phyloP scores from a whole-genome alignment of 2,888 invertebrate genomes.

The Trichogramma dendrolimi region DNA sequence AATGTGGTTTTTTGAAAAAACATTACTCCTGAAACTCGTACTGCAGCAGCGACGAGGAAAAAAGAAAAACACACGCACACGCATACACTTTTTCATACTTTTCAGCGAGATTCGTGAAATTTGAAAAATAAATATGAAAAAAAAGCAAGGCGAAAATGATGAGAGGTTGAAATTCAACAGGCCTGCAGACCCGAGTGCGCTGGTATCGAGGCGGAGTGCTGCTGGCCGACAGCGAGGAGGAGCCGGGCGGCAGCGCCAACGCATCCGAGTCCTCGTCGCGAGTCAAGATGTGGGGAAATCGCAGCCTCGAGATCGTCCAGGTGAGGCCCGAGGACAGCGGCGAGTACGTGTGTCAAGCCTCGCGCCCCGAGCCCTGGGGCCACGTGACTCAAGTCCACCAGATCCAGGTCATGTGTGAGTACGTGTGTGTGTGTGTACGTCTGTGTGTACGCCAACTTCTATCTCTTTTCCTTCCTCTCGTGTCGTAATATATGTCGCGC shows the following conservation, averaged over 20 bases:
- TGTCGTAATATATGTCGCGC: neutral
- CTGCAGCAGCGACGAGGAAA: too few relatives aligned
- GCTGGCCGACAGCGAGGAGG: conserved; percentile 62
- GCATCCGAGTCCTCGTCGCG: conserved; percentile 52
- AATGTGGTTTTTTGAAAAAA: too few relatives aligned
- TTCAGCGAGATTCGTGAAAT: too few relatives aligned
- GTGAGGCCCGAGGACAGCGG: conserved; percentile 62
- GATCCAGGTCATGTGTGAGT: conserved; percentile 75
- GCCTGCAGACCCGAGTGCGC: conserved; percentile 38
- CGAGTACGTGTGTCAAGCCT: conserved; percentile 65
- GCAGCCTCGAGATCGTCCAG: conserved; percentile 64
- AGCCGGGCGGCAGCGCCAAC: conserved; percentile 54
- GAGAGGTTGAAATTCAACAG: conserved; percentile 19
- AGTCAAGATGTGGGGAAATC: conserved; percentile 65
- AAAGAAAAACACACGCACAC: too few relatives aligned
- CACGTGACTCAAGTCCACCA: conserved; percentile 69
- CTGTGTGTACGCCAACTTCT: too few relatives aligned
- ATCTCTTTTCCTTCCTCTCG: too few relatives aligned
- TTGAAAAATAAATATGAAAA: neutral
- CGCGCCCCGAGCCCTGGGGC: conserved; percentile 64
- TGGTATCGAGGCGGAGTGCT: conserved; percentile 50
- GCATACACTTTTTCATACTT: too few relatives aligned
- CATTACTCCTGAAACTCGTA: too few relatives aligned
- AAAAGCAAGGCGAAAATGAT: neutral
- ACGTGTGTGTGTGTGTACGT: conserved; percentile 5